Percentiles rank a stretch among this genome's conserved stretches.
phyloP scores from a whole-genome alignment of 2,888 invertebrate genomes.

The Melieria picta region DNA sequence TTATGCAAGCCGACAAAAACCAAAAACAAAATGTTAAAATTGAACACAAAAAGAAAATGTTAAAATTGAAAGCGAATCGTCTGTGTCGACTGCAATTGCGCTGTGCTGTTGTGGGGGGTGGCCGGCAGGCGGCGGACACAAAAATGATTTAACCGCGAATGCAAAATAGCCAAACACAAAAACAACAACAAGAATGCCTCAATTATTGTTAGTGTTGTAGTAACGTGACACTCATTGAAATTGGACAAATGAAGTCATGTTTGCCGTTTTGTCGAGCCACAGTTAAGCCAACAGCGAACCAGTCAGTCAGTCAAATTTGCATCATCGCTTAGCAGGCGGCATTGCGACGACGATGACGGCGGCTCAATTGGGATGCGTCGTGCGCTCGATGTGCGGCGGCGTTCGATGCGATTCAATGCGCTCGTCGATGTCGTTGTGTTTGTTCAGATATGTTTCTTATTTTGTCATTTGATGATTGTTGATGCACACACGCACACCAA shows the following conservation, averaged over 20 bases:
- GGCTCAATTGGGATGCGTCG: too few species aligned
- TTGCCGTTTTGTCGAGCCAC: conserved; percentile 2
- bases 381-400: too few species aligned
- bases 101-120: too few species aligned
- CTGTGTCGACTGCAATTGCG: too few species aligned
- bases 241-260: conserved; percentile 40
- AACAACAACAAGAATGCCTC: too few species aligned
- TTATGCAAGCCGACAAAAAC: too few species aligned
- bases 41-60: too few species aligned
- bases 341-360: background rate
- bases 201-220: background rate
- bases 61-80: too few species aligned
- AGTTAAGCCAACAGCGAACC: conserved; percentile 4
- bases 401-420: background rate
- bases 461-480: background rate
- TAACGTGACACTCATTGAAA: conserved; percentile 26
- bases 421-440: conserved; percentile 16
- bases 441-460: background rate
- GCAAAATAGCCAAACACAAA: too few species aligned
- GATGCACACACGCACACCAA: background rate
- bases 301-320: conserved; percentile 27
- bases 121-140: too few species aligned
- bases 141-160: too few species aligned
- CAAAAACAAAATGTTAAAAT: too few species aligned
- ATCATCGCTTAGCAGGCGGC: conserved; percentile 21